A percentile compares a stretch with the other conserved stretches of the same genome.
Conservation (phyloP, 2,888 invertebrate species). For the Acrobasis repandana region DNA sequence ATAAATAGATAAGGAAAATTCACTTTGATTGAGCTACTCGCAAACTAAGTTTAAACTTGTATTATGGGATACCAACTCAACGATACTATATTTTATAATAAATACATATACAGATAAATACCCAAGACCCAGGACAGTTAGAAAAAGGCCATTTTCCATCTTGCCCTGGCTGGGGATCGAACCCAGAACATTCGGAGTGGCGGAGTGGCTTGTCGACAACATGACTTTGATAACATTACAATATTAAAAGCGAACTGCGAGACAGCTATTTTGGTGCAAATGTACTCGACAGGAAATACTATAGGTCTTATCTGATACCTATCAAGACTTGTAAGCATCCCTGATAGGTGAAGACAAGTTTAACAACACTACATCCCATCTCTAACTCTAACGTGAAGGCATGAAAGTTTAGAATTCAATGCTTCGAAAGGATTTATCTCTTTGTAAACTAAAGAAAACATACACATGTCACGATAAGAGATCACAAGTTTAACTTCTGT, state of each 20-base stretch:
- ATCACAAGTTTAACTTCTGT: slow-evolving; percentile 14
- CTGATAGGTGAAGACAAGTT: slow-evolving; percentile 10
- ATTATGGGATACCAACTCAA: too few species aligned
- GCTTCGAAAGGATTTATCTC: not conserved
- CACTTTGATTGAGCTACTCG: too few species aligned
- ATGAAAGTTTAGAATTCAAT: not conserved
- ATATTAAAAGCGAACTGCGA: not conserved
- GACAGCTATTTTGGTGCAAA: slow-evolving; percentile 11
- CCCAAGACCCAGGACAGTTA: too few species aligned
- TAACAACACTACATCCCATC: not conserved
- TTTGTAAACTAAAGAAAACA: slow-evolving; percentile 3
- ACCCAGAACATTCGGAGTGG: too few species aligned
- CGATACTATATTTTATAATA: too few species aligned
- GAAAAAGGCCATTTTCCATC: too few species aligned
- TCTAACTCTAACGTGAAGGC: not conserved
- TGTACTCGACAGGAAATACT: slow-evolving; percentile 12
- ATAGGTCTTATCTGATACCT: not conserved
- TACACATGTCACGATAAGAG: slow-evolving; percentile 1
- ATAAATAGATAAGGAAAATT: too few species aligned
- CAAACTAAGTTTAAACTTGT: too few species aligned
- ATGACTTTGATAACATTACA: not conserved
- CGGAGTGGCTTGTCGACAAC: too few species aligned
- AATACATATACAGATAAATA: too few species aligned
- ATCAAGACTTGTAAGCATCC: slow-evolving; percentile 6
- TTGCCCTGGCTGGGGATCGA: too few species aligned